A percentile compares a stretch with the other conserved stretches of the same genome.
These are phyloP conservation scores for Noctua fimbriata DNA, from an alignment of 2,888 invertebrate genomes.

Conservation along the genomic window DNA sequence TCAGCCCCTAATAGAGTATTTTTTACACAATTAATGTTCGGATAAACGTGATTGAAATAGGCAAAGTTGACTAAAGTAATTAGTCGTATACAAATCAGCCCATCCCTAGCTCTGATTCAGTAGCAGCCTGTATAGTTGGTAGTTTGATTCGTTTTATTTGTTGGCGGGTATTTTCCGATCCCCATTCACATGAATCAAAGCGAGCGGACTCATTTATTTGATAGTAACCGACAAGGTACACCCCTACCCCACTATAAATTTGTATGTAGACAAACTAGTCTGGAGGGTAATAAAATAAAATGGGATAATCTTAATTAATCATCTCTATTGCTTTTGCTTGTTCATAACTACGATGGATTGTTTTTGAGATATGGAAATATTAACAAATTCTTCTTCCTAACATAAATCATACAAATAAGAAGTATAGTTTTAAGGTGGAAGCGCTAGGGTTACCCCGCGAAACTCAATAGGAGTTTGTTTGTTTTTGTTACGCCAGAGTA, in stretches of 20 bases:
- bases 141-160: slow-evolving; percentile 87
- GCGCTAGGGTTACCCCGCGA: too few relatives aligned
- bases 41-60: slow-evolving; percentile 38
- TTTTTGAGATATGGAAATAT: slow-evolving; percentile 14
- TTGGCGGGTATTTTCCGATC: slow-evolving; percentile 84
- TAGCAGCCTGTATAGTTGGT: slow-evolving; percentile 75
- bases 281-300: slow-evolving; percentile 70
- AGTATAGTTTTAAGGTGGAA: too few relatives aligned
- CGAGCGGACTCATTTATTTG: slow-evolving; percentile 88
- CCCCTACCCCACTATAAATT: slow-evolving; percentile 75
- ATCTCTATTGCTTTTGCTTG: slow-evolving; percentile 58
- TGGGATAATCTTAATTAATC: slow-evolving; percentile 70
- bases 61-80: slow-evolving; percentile 52
- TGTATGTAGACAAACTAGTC: slow-evolving; percentile 67
- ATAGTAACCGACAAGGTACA: slow-evolving; percentile 83
- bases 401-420: slow-evolving; percentile 11
- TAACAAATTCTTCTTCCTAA: not conserved
- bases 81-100: slow-evolving; percentile 49
- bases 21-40: slow-evolving; percentile 27
- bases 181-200: slow-evolving; percentile 89
- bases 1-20: not conserved
- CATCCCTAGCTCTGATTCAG: slow-evolving; percentile 69
- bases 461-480: too few relatives aligned
- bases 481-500: too few relatives aligned
- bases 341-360: slow-evolving; percentile 21